Percentiles rank a stretch among this genome's conserved stretches.
These are phyloP conservation scores for Pocillopora verrucosa DNA, from an alignment of 64 coral and sea anemone species.

Conservation along the genomic window DNA sequence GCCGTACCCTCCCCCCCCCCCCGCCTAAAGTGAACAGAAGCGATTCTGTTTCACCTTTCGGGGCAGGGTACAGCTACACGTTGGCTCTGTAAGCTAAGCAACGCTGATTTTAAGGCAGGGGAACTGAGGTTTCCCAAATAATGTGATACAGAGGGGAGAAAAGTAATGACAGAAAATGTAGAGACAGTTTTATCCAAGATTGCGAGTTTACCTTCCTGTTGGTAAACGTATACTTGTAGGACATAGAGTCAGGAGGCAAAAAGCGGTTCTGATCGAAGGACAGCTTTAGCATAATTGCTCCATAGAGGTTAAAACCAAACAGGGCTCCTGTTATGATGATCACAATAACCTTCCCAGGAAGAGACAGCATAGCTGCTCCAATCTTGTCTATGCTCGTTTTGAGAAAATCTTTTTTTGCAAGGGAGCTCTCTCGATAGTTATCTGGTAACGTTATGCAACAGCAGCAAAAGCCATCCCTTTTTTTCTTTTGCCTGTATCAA, in stretches of 20 bases:
- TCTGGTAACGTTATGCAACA: constrained; percentile 77
- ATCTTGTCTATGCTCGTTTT: constrained; percentile 52
- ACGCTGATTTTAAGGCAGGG: too few relatives aligned
- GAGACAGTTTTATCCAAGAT: too few relatives aligned
- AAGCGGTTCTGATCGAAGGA: constrained; percentile 84
- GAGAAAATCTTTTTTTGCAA: constrained; percentile 62
- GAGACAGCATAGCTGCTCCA: too few relatives aligned
- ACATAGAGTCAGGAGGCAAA: constrained; percentile 73
- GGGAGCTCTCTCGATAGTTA: constrained; percentile 63
- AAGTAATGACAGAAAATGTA: too few relatives aligned
- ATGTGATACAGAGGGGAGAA: too few relatives aligned
- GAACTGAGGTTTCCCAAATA: too few relatives aligned
- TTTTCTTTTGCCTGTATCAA: constrained; percentile 49
- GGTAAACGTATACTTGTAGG: constrained; percentile 56
- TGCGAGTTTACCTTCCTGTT: constrained; percentile 52
- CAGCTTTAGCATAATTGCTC: constrained; percentile 67
- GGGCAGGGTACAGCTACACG: too few relatives aligned
- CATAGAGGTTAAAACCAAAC: constrained; percentile 92
- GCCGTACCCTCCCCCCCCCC: too few relatives aligned
- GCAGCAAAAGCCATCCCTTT: constrained; percentile 58
- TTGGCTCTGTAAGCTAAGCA: too few relatives aligned
- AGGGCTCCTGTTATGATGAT: constrained; percentile 63
- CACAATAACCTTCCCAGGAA: constrained; percentile 13
- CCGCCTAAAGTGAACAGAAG: too few relatives aligned
- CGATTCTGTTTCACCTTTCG: too few relatives aligned